A percentile compares a stretch with the other conserved stretches of the same genome.
phyloP scores from a whole-genome alignment of 2,888 invertebrate species.

The Drosophila melanosoma region DNA sequence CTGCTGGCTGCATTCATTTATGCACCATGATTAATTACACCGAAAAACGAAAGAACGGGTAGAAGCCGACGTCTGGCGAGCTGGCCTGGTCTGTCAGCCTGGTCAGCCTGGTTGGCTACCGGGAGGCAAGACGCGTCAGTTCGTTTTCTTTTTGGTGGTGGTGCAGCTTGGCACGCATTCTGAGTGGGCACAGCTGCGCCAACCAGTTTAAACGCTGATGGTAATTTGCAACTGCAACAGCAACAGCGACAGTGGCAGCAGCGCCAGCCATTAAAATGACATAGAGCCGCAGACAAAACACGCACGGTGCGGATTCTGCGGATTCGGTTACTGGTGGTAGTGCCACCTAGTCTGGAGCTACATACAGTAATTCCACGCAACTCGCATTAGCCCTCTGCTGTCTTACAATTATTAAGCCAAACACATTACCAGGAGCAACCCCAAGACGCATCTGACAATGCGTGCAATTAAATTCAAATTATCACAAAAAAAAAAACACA shows the following conservation, averaged over 20 bases:
- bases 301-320: slow-evolving; percentile 44
- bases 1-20: slow-evolving; percentile 83
- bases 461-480: slow-evolving; percentile 84
- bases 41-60: slow-evolving; percentile 37
- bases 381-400: slow-evolving; percentile 47
- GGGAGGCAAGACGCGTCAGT: slow-evolving; percentile 61
- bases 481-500: slow-evolving; percentile 64
- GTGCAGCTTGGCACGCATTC: slow-evolving; percentile 73
- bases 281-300: slow-evolving; percentile 66
- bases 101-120: slow-evolving; percentile 67
- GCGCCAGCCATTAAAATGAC: slow-evolving; percentile 79
- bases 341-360: slow-evolving; percentile 21
- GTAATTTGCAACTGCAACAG: slow-evolving; percentile 60
- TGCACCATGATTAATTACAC: slow-evolving; percentile 81
- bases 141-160: slow-evolving; percentile 36
- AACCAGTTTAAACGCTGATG: slow-evolving; percentile 78
- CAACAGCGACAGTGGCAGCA: slow-evolving; percentile 48
- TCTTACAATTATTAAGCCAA: slow-evolving; percentile 67
- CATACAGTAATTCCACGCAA: slow-evolving; percentile 2
- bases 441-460: slow-evolving; percentile 1
- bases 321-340: slow-evolving; percentile 33
- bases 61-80: slow-evolving; percentile 45
- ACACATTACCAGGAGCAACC: slow-evolving; percentile 54
- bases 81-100: slow-evolving; percentile 57
- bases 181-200: slow-evolving; percentile 68